Evolutionary conservation across 2,797 vertebrate genomes (phyloP), one percentile per base, ranked within the genome.

Genomic region (Emys orbicularis): DNA sequence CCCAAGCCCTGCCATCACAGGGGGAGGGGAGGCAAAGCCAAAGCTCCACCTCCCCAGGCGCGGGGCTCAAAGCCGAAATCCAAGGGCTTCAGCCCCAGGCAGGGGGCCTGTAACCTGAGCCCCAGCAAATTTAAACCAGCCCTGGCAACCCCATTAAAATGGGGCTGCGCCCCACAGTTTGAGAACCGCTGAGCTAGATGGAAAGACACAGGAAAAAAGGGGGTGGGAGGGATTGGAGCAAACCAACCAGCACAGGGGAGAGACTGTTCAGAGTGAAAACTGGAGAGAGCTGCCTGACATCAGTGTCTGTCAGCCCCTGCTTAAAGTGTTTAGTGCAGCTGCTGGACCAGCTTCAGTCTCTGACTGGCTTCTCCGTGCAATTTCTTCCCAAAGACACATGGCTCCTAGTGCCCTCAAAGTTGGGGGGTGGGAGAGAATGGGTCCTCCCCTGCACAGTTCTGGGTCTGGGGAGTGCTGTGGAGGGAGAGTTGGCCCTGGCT

Each of bases 311-410:
- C 27, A 47, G 41, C 16, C 54, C 41, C 56, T 41, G 56, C 1
- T 86, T 93, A 72, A 37, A 83, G 87, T 90, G 87, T 29, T 3
- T 25, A 91, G 27, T 89, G 41, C n/a, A 49, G 81, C 37, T 85
- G 65, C 80, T 85, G 12, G 90, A 74, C 56, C 82, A 25, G 57
- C 18, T 88, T 44, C 56, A 29, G 53, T 90, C 34, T 65, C 57
- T 74, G 15, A 7, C 79, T 93, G 13, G 12, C 61, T 12, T 5
- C 12, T 89, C 80, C 29, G 15, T 77, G 5, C 18, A 13, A 10
- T 74, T 72, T 92, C 85, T 9, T 3, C 6, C 37, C 59, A 44
- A 47, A 56, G 90, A 61, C 13, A 6, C 0, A 0, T 53, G 8
- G 27, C 74, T 72, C 68, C 18, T 25, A 72, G 18, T 72, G n/a